A percentile compares a stretch with the other conserved stretches of the same genome.
phyloP scores from a whole-genome alignment of 2,888 invertebrate species.

The Drosophila gaucha region DNA sequence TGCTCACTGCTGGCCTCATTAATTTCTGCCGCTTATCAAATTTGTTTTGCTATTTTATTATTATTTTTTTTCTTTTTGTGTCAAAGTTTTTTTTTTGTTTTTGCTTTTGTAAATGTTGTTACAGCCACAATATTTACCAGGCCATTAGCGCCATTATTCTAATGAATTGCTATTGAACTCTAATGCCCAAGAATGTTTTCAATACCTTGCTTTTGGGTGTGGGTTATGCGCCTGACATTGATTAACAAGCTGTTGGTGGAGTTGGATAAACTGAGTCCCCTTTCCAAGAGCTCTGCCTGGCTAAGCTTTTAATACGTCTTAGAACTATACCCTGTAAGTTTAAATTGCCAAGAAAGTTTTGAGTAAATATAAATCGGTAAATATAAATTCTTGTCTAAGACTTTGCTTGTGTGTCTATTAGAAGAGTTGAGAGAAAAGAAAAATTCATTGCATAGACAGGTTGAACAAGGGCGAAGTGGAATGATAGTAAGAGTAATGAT shows the following conservation, averaged over 20 bases:
- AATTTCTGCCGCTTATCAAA: conserved; percentile 75
- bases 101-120: conserved; percentile 36
- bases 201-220: conserved; percentile 1
- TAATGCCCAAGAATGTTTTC: conserved; percentile 28
- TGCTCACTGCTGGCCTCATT: conserved; percentile 61
- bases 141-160: conserved; percentile 80
- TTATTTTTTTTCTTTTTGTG: conserved; percentile 25
- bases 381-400: background rate
- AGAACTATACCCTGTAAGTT: conserved; percentile 7
- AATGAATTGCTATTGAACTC: conserved; percentile 77
- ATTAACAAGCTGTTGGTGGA: conserved; percentile 43
- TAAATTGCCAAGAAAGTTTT: background rate
- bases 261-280: background rate
- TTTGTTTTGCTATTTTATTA: conserved; percentile 69
- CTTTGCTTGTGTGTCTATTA: no score
- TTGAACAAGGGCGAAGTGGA: no score
- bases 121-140: conserved; percentile 71
- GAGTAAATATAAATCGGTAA: no score
- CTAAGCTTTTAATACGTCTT: conserved; percentile 5
- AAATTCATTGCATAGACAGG: no score
- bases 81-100: conserved; percentile 15
- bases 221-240: conserved; percentile 39
- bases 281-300: no score
- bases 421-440: no score
- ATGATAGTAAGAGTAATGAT: no score